phyloP scores from a whole-genome alignment of 1,140 invertebrate species.

The Ditylenchus dipsaci region DNA sequence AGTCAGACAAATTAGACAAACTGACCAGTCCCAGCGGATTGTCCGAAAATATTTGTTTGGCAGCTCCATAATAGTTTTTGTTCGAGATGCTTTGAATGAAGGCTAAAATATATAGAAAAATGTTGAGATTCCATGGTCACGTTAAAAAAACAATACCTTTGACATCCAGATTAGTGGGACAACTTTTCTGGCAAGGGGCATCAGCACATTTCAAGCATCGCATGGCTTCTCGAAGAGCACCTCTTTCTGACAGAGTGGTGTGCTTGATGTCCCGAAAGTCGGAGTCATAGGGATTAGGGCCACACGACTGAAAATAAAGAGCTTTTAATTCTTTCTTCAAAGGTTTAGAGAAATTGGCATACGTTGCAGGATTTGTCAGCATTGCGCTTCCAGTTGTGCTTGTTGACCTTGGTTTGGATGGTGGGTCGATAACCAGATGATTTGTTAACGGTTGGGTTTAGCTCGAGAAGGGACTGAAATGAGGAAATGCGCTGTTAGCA shows the following conservation, averaged over 20 bases:
- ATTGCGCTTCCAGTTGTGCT: slow-evolving; percentile 91
- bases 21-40: slow-evolving; percentile 80
- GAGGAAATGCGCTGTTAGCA: too few relatives aligned
- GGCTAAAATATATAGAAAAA: slow-evolving; percentile 53
- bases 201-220: slow-evolving; percentile 85
- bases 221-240: slow-evolving; percentile 80
- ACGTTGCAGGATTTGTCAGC: slow-evolving; percentile 76
- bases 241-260: slow-evolving; percentile 88
- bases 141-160: slow-evolving; percentile 68
- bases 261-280: slow-evolving; percentile 96
- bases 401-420: slow-evolving; percentile 75
- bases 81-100: slow-evolving; percentile 95
- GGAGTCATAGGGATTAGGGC: slow-evolving; percentile 67
- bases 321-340: too few relatives aligned
- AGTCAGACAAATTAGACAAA: too few relatives aligned
- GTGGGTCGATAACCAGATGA: slow-evolving; percentile 76
- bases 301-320: not conserved
- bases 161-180: slow-evolving; percentile 91
- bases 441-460: slow-evolving; percentile 77
- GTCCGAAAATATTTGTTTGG: slow-evolving; percentile 90
- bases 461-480: slow-evolving; percentile 71
- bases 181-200: slow-evolving; percentile 95
- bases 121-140: too few relatives aligned
- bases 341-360: too few relatives aligned
- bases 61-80: slow-evolving; percentile 97